A percentile compares a stretch with the other conserved stretches of the same genome.
phyloP scores from a whole-genome alignment of 1,140 invertebrate genomes.

The Anastrepha obliqua region DNA sequence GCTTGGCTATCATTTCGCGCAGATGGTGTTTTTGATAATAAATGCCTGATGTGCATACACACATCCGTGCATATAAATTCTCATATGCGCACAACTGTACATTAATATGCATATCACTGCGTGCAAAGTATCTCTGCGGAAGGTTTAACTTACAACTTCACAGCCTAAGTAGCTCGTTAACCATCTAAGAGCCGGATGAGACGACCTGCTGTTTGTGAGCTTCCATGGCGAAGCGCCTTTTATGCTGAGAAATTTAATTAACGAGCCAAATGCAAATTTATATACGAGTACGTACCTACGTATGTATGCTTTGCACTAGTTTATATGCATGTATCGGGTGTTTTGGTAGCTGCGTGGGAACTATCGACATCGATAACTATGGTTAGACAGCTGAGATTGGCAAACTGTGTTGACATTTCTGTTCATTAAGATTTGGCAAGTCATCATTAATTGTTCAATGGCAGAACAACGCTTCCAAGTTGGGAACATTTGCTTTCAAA shows the following conservation, averaged over 20 bases:
- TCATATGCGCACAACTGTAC: background rate
- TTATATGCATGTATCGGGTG: too few species aligned
- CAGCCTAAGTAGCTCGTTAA: constrained; percentile 24
- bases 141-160: background rate
- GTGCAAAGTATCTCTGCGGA: background rate
- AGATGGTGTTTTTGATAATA: constrained; percentile 49
- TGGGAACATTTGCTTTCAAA: too few species aligned
- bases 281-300: too few species aligned
- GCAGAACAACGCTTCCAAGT: too few species aligned
- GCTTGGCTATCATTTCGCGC: constrained; percentile 12
- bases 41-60: background rate
- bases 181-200: background rate
- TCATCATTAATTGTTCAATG: too few species aligned
- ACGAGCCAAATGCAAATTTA: background rate
- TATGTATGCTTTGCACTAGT: too few species aligned
- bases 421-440: too few species aligned
- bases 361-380: too few species aligned
- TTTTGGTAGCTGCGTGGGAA: too few species aligned
- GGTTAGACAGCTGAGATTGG: too few species aligned
- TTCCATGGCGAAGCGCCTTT: background rate
- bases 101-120: background rate
- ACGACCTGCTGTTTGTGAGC: background rate
- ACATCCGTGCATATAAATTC: background rate
- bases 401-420: too few species aligned
- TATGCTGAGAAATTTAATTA: background rate